A percentile compares a stretch with the other conserved stretches of the same genome.
Conservation (phyloP, 2,888 invertebrate genomes). For the Cordilura impudica region DNA sequence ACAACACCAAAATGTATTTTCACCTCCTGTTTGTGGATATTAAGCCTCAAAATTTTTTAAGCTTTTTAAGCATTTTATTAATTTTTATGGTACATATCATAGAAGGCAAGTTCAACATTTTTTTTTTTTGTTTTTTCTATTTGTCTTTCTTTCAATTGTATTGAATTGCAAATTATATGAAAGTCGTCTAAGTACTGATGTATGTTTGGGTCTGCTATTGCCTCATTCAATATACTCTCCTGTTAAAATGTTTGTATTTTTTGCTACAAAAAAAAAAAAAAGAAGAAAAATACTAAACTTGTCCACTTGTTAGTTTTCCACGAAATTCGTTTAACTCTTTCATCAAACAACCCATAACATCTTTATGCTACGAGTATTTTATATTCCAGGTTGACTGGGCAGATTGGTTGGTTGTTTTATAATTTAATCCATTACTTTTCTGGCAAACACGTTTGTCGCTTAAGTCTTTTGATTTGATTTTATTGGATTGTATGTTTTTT, state of each 20-base stretch:
- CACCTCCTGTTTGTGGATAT: slow-evolving; percentile 43
- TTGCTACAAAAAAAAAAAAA: slow-evolving; percentile 1
- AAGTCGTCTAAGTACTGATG: not conserved
- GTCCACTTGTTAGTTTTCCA: slow-evolving; percentile 11
- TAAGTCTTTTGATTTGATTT: slow-evolving; percentile 51
- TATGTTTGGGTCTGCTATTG: not conserved
- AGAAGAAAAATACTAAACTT: no score
- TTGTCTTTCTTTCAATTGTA: not conserved
- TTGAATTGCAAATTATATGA: no score
- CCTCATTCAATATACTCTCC: not conserved
- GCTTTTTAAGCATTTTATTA: slow-evolving; percentile 40
- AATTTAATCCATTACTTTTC: slow-evolving; percentile 30
- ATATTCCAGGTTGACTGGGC: not conserved
- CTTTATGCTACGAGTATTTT: not conserved
- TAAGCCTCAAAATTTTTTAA: slow-evolving; percentile 17
- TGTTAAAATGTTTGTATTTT: not conserved
- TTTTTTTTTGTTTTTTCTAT: not conserved
- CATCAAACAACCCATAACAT: not conserved
- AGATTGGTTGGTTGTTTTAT: not conserved
- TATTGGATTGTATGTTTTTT: slow-evolving; percentile 29
- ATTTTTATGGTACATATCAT: slow-evolving; percentile 32
- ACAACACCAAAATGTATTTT: slow-evolving; percentile 45
- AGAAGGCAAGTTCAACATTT: slow-evolving; percentile 50
- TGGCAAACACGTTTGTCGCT: slow-evolving; percentile 57
- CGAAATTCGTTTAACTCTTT: slow-evolving; percentile 16